phyloP scores from a whole-genome alignment of 37 sponge, comb jelly and placozoan genomes.

The Beroe forskalii region DNA sequence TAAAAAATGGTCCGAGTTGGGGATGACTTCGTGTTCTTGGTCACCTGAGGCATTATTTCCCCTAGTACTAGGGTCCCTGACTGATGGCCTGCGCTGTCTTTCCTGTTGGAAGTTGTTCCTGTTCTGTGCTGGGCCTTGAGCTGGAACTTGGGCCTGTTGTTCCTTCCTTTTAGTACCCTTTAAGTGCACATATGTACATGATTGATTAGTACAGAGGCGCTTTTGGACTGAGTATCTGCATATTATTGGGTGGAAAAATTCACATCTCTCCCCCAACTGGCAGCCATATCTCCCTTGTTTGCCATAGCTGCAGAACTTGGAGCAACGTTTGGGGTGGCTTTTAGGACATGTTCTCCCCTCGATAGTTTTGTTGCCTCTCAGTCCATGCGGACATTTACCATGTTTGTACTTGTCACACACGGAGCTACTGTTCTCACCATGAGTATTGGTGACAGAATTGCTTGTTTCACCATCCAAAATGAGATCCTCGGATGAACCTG shows the following conservation, averaged over 20 bases:
- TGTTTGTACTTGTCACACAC: conserved; percentile 7
- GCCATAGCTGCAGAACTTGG: not conserved
- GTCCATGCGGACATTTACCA: conserved; percentile 2
- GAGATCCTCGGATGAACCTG: not conserved
- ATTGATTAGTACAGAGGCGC: not conserved
- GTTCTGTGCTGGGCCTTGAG: not conserved
- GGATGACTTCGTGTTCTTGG: not conserved
- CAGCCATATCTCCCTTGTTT: not conserved
- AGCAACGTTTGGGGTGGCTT: not conserved
- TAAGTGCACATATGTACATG: not conserved
- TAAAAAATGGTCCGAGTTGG: conserved; percentile 15
- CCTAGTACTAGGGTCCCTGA: no score
- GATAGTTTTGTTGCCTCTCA: not conserved
- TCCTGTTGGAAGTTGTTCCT: no score
- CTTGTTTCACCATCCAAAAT: no score
- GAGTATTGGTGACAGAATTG: not conserved
- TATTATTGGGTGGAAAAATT: not conserved
- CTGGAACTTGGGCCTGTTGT: not conserved
- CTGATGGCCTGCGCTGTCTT: no score
- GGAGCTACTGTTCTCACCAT: not conserved
- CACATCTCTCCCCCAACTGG: not conserved
- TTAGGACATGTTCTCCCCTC: not conserved
- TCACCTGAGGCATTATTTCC: no score
- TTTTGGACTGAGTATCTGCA: not conserved
- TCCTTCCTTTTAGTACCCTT: not conserved